Conservation (phyloP, 2,888 invertebrate genomes). For the Ennomos quercinarius region DNA sequence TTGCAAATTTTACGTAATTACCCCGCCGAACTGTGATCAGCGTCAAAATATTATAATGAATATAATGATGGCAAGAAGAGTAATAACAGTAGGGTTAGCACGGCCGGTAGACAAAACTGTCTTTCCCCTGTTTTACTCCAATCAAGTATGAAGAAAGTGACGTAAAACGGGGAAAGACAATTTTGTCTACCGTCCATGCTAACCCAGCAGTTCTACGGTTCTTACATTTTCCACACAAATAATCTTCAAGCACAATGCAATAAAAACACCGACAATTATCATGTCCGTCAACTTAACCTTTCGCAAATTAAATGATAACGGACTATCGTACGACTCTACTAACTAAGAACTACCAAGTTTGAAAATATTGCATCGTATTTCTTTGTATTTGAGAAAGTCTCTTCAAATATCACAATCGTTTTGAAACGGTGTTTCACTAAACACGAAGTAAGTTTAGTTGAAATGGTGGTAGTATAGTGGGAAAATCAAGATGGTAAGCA, state of each 20-base stretch:
- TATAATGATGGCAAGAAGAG: no score
- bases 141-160: no score
- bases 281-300: slow-evolving; percentile 53
- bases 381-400: slow-evolving; percentile 54
- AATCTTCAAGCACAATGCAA: slow-evolving; percentile 50
- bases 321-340: slow-evolving; percentile 37
- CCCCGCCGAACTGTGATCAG: no score
- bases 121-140: no score
- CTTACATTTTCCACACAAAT: slow-evolving; percentile 59
- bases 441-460: slow-evolving; percentile 25
- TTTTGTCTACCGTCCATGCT: no score
- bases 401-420: slow-evolving; percentile 57
- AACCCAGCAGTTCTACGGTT: no score
- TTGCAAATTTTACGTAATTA: no score
- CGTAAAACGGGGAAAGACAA: no score
- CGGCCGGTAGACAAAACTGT: no score
- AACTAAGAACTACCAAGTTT: slow-evolving; percentile 50
- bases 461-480: slow-evolving; percentile 2
- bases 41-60: no score
- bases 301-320: slow-evolving; percentile 47
- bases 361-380: slow-evolving; percentile 57
- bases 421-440: slow-evolving; percentile 45
- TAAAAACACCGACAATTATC: slow-evolving; percentile 51
- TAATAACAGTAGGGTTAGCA: no score
- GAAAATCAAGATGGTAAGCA: neutral